Evolutionary conservation across 2,113 vertebrate genomes (phyloP).

Genomic region (Nycticorax nycticorax): DNA sequence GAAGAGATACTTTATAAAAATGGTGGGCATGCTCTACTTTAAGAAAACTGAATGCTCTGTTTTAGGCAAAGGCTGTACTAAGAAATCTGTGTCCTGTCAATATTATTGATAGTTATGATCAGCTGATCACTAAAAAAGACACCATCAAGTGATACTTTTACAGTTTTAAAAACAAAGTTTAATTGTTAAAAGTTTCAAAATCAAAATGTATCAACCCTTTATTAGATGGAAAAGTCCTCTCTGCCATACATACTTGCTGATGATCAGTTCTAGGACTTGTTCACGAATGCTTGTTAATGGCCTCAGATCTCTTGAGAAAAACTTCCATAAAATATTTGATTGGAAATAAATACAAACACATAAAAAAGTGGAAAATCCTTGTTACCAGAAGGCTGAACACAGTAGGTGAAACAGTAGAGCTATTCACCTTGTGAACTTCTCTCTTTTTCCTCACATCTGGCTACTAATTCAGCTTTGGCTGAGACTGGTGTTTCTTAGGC

Average conservation of each 20-base stretch:
- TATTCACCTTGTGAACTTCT: not conserved
- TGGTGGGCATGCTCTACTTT: not conserved
- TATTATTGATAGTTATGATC: not conserved
- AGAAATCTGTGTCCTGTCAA: not conserved
- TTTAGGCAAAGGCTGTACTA: not conserved
- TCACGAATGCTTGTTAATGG: not conserved
- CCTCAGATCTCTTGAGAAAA: constrained; percentile 44
- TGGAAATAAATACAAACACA: constrained; percentile 80
- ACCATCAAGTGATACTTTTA: not conserved
- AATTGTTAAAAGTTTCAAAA: constrained; percentile 33
- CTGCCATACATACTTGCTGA: not conserved
- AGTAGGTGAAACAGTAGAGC: not conserved
- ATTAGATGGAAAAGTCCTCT: not conserved
- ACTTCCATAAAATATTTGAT: constrained; percentile 72
- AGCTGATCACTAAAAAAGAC: not conserved
- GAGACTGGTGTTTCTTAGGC: not conserved
- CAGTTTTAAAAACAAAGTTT: constrained; percentile 40
- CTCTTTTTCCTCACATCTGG: not conserved
- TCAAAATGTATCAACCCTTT: constrained; percentile 11
- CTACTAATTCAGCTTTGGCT: not conserved
- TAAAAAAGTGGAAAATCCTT: constrained; percentile 34
- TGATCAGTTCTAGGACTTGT: not conserved
- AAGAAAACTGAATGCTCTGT: not conserved
- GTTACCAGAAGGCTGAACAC: not conserved
- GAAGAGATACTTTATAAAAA: not conserved